phyloP scores from a whole-genome alignment of 2,797 vertebrate species.

The Tragopan temminckii region DNA sequence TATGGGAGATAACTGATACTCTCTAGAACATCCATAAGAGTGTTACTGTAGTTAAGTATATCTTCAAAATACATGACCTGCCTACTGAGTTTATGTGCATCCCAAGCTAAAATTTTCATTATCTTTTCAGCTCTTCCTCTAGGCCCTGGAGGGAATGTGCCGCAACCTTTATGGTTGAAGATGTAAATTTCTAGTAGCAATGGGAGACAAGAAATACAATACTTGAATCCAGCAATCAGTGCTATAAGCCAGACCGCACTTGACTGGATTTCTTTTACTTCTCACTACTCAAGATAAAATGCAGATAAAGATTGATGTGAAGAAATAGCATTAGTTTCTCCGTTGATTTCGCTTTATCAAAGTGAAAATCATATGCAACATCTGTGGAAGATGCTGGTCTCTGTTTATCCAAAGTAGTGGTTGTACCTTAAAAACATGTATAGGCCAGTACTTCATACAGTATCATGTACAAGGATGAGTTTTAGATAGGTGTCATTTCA shows the following conservation, averaged over 20 bases:
- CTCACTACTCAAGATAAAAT: background rate
- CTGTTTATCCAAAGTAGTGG: background rate
- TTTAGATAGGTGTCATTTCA: background rate
- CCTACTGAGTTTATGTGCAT: background rate
- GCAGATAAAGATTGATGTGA: background rate
- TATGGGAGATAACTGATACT: background rate
- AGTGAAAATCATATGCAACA: background rate
- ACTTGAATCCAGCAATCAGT: background rate
- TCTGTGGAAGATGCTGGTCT: background rate
- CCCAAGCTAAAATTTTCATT: background rate
- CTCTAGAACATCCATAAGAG: background rate
- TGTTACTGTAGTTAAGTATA: background rate
- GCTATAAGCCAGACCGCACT: background rate
- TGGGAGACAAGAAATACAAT: background rate
- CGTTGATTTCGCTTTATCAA: background rate
- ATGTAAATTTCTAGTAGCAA: background rate
- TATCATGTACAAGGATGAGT: background rate
- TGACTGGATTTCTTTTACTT: background rate
- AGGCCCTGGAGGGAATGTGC: background rate
- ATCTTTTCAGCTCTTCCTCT: background rate
- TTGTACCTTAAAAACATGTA: background rate
- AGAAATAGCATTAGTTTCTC: background rate
- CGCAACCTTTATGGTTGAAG: background rate
- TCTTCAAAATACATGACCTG: background rate
- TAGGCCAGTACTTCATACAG: background rate